phyloP scores from a whole-genome alignment of 1,140 invertebrate species.

The Drosophila cardini region DNA sequence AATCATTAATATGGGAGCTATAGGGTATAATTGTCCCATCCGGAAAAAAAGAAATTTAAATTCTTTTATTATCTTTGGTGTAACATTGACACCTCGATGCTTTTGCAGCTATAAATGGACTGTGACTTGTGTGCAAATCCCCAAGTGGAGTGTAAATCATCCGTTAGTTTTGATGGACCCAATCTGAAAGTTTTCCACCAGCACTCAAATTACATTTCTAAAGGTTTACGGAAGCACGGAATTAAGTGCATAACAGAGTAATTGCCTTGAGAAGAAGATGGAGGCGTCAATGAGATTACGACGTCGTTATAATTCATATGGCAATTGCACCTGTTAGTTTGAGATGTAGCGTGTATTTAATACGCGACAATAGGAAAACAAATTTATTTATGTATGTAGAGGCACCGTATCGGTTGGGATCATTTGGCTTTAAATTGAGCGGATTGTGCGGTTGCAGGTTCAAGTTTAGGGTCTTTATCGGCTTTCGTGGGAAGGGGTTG shows the following conservation, averaged over 20 bases:
- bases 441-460: constrained; percentile 46
- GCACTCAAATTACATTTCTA: constrained; percentile 15
- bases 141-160: no score
- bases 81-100: no score
- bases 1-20: no score
- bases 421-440: constrained; percentile 32
- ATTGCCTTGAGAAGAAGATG: constrained; percentile 30
- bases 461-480: constrained; percentile 64
- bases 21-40: no score
- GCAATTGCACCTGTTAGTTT: constrained; percentile 54
- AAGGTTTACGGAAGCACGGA: constrained; percentile 42
- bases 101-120: no score
- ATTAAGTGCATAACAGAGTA: constrained; percentile 64
- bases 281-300: not conserved
- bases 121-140: no score
- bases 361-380: constrained; percentile 3
- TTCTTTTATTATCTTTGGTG: no score
- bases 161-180: constrained; percentile 12
- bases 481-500: not conserved
- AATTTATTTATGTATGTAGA: not conserved
- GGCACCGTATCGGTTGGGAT: not conserved
- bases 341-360: constrained; percentile 43
- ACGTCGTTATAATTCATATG: constrained; percentile 67
- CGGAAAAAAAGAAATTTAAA: no score
- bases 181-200: not conserved